phyloP scores from a whole-genome alignment of 2,113 vertebrate genomes.

The Rhagologus leucostigma region DNA sequence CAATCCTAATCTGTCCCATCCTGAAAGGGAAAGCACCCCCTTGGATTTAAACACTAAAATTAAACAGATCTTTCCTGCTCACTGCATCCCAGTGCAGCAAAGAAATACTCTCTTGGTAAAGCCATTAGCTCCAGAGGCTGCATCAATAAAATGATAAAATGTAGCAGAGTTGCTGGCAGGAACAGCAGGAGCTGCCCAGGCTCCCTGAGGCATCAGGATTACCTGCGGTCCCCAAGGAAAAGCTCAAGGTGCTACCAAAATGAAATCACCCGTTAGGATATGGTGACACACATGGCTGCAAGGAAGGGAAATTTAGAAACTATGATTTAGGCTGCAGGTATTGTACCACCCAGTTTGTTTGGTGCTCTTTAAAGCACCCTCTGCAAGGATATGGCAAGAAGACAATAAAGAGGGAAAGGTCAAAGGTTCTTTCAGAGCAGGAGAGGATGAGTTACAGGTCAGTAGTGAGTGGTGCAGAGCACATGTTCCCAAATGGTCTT shows the following conservation, averaged over 20 bases:
- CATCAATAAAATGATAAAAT: background rate
- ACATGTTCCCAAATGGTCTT: background rate
- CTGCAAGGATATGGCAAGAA: background rate
- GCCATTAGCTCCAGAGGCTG: background rate
- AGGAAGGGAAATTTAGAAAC: background rate
- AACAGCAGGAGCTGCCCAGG: background rate
- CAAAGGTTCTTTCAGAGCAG: background rate
- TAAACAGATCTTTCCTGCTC: background rate
- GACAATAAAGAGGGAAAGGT: background rate
- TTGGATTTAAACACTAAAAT: background rate
- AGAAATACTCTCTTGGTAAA: background rate
- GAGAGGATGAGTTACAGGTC: background rate
- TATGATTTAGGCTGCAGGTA: background rate
- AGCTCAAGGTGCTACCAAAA: background rate
- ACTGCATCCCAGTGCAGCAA: background rate
- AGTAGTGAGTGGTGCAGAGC: background rate
- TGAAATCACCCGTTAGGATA: background rate
- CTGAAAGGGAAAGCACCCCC: background rate
- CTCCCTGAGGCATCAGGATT: background rate
- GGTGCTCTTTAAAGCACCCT: background rate
- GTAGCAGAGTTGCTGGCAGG: background rate
- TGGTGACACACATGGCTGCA: background rate
- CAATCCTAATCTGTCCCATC: background rate
- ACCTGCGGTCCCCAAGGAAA: background rate
- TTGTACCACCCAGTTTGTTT: background rate